Evolutionary conservation across 2,888 invertebrate genomes (phyloP), one percentile per base, ranked within the genome.

Genomic region (Adelphocoris suturalis): DNA sequence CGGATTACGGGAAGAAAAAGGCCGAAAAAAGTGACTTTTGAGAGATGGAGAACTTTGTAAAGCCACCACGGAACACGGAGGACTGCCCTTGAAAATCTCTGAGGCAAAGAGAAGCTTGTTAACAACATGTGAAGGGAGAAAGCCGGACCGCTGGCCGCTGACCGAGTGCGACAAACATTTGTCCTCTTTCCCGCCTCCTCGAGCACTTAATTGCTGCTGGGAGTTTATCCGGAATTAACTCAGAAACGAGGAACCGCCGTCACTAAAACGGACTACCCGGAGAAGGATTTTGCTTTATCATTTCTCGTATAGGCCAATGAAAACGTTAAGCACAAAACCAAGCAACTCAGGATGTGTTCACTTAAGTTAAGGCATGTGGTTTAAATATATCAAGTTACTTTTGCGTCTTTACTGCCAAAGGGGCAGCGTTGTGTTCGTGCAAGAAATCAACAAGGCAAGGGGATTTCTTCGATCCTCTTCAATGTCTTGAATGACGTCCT

Each of bases 111-210:
- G n/a, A n/a, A 57, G 57, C 57, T 23, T 68, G 68, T 68, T 68
- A 68, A 68, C 68, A 68, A 68, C 68, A 68, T 68, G 68, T 27
- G 68, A 23, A 23, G 0, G 23, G 68, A 23, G 19, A 68, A 68
- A 23, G 23, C 23, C 68, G 23, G 68, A 23, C 68, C 68, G 19
- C n/a, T n/a, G 61, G 48, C 48, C 13, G 19, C 68, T 68, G 68
- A 23, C 68, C 68, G 23, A 68, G 68, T 23, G 68, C 68, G 68
- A 68, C 68, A 68, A 23, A 68, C 68, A 68, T 68, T 68, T 68
- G 19, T 68, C 68, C 68, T 68, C 68, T 68, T 68, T 68, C 5
- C 19, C 68, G 23, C 23, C 23, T 68, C 68, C 68, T 68, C 68
- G 68, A 68, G 68, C 68, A 68, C 12, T 68, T 68, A 68, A 68